Base-by-base conservation (phyloP, 2,888 invertebrate species). In the Dicycla oo region DNA sequence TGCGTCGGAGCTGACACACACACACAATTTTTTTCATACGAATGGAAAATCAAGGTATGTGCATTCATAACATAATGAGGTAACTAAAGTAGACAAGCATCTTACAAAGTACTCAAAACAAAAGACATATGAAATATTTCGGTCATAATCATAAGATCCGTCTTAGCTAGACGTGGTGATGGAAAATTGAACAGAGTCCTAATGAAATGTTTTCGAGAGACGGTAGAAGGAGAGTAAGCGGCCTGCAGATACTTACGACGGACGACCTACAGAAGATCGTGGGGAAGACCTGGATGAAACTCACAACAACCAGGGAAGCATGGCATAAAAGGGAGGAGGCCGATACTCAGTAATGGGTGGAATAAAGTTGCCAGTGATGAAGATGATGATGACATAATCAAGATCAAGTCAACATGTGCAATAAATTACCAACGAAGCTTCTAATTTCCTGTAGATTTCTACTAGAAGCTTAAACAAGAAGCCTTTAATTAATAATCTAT, bases 401-500 rank as follows among this genome's bases (percentile, higher is more conserved):
- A 45, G 8, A 30, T 15, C 51, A n/a, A 63, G 15, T 54, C 43
- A 3, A 74, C 15, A 2, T 65, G 3, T 43, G 47, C 30, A 57
- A 15, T 43, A 57, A 67, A 67, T 38, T 38, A 56, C 60, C 11
- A 38, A 40, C 40, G 26, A 43, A 20, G 49, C 57, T 73, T 61
- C 68, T 53, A 45, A 80, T 78, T 68, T 53, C 73, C 82, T 65
- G n/a, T 13, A 60, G 38, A 67, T 47, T 53, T 57, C 66, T 18
- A 60, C 38, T 11, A 65, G 61, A 76, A 62, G 43, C 63, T 30
- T 62, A 51, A 80, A 73, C 75, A 81, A 79, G 86, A 75, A 83
- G 86, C 72, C 10, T 86, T 80, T 86, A 86, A 85, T 86, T 85
- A 85, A 86, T 81, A 85, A 73, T 76, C 67, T 73, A 78, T 70